phyloP scores from a whole-genome alignment of 2,888 invertebrate species.

The Colletes collaris region DNA sequence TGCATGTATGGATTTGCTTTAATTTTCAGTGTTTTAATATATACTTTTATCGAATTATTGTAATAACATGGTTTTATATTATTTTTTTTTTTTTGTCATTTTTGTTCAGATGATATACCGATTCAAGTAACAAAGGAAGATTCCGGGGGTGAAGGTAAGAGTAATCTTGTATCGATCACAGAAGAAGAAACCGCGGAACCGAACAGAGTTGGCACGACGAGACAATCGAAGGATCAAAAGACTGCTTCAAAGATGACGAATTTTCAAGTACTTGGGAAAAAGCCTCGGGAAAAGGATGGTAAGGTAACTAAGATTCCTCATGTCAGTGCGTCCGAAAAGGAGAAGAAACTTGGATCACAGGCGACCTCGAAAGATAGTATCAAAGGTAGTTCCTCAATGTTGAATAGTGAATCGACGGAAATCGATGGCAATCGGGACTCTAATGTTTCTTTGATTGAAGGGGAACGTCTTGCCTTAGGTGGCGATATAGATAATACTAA shows the following conservation, averaged over 20 bases:
- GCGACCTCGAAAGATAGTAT: constrained; percentile 77
- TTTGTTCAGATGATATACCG: constrained; percentile 92
- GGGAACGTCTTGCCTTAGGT: constrained; percentile 68
- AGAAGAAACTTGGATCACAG: constrained; percentile 83
- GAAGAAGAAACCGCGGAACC: constrained; percentile 85
- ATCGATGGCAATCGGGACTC: constrained; percentile 84
- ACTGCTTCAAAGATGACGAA: constrained; percentile 85
- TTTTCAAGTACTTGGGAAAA: constrained; percentile 88
- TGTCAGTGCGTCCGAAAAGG: constrained; percentile 79
- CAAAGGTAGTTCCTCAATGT: constrained; percentile 74
- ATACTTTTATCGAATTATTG: not conserved
- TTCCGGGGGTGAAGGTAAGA: constrained; percentile 84
- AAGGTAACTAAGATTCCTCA: constrained; percentile 78
- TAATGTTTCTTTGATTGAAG: constrained; percentile 82
- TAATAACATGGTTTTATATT: not conserved
- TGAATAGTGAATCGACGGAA: constrained; percentile 75
- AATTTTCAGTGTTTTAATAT: constrained; percentile 14
- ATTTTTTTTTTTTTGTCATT: constrained; percentile 1
- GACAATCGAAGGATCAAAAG: constrained; percentile 84
- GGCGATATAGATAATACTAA: constrained; percentile 78
- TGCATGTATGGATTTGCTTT: constrained; percentile 11
- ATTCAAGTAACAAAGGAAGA: constrained; percentile 90
- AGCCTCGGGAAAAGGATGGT: constrained; percentile 81
- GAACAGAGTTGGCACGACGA: constrained; percentile 83
- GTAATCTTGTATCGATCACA: constrained; percentile 87